phyloP scores from a whole-genome alignment of 2,888 invertebrate genomes.

The Silvanus unidentatus region DNA sequence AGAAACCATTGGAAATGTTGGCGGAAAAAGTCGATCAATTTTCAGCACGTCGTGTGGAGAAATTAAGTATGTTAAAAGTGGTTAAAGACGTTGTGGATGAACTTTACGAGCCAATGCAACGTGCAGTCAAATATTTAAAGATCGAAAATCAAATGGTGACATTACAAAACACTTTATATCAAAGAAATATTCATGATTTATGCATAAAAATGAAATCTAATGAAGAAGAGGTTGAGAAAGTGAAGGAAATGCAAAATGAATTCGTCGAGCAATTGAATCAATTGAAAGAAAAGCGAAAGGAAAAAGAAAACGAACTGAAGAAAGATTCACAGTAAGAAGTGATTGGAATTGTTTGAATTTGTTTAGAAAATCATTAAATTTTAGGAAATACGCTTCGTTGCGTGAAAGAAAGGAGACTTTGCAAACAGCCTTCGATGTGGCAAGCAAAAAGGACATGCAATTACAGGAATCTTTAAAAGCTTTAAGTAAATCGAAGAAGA shows the following conservation, averaged over 20 bases:
- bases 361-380: too few species aligned
- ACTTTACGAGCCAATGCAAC: slow-evolving; percentile 70
- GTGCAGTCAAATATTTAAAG: slow-evolving; percentile 70
- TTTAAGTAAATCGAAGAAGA: slow-evolving; percentile 68
- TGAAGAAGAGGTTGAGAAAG: slow-evolving; percentile 51
- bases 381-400: slow-evolving; percentile 1
- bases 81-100: slow-evolving; percentile 77
- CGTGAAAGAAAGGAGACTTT: slow-evolving; percentile 28
- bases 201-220: slow-evolving; percentile 3
- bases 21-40: slow-evolving; percentile 66
- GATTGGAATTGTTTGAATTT: too few species aligned
- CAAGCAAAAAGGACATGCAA: slow-evolving; percentile 61
- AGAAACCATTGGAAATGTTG: slow-evolving; percentile 74
- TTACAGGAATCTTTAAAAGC: slow-evolving; percentile 62
- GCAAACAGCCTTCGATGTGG: slow-evolving; percentile 55
- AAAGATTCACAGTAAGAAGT: slow-evolving; percentile 27
- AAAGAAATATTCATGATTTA: slow-evolving; percentile 58
- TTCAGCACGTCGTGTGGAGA: slow-evolving; percentile 69
- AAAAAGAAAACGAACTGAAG: slow-evolving; percentile 38
- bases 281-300: slow-evolving; percentile 49
- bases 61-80: slow-evolving; percentile 76
- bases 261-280: slow-evolving; percentile 53
- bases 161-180: slow-evolving; percentile 65
- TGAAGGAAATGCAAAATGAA: slow-evolving; percentile 57
- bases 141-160: slow-evolving; percentile 69